Evolutionary conservation across 30 jellyfish, hydroid and myxozoan genomes (phyloP).

Genomic region (Catostylus mosaicus): DNA sequence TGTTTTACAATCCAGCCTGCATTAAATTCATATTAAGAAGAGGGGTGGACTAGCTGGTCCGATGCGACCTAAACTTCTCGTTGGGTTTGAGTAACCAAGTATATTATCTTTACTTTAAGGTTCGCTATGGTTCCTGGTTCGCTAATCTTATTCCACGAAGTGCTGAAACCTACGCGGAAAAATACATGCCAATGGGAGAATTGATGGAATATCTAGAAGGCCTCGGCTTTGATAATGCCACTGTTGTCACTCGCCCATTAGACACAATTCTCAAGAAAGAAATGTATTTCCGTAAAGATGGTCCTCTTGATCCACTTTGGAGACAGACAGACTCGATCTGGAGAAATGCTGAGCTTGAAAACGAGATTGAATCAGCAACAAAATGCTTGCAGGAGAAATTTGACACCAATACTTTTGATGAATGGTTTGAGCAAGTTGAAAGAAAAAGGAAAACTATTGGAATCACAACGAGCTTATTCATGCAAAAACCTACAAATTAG

Average conservation of each 20-base stretch:
- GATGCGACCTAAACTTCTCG: no score
- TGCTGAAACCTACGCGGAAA: background rate
- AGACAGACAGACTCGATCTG: conserved; percentile 42
- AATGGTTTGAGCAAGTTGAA: conserved; percentile 9
- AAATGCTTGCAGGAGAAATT: background rate
- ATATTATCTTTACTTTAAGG: background rate
- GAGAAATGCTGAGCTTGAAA: conserved; percentile 31
- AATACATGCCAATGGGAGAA: conserved; percentile 35
- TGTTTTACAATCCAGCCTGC: no score
- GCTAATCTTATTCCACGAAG: conserved; percentile 19
- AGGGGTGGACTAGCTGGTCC: no score
- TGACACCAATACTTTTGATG: conserved; percentile 13
- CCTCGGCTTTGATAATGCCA: conserved; percentile 9
- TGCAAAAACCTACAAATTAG: conserved; percentile 6
- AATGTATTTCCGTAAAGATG: conserved; percentile 39
- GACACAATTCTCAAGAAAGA: conserved; percentile 10
- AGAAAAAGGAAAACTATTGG: conserved; percentile 11
- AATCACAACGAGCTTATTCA: conserved; percentile 11
- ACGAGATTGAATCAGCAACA: conserved; percentile 13
- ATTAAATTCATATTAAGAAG: no score
- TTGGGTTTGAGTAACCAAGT: no score
- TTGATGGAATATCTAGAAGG: conserved; percentile 11
- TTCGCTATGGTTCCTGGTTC: conserved; percentile 35
- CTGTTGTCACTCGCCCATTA: conserved; percentile 23
- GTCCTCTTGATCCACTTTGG: conserved; percentile 50